phyloP scores from a whole-genome alignment of 1,140 invertebrate species.

The Ptiloglossa arizonensis region DNA sequence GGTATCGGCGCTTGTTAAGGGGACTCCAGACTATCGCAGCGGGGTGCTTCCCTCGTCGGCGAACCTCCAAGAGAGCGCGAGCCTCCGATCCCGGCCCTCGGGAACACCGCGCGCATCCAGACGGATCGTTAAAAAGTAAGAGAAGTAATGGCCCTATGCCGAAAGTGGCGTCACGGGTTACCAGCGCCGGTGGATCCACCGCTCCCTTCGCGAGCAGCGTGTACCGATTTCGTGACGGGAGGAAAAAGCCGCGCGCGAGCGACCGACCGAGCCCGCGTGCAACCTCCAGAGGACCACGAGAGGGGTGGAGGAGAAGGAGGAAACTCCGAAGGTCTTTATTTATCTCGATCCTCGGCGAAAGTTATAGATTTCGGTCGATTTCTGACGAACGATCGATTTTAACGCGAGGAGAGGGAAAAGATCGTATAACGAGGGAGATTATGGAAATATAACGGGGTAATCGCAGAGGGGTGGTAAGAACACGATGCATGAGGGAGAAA shows the following conservation, averaged over 20 bases:
- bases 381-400: no score
- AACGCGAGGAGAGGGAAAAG: no score
- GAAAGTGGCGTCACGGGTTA: slow-evolving; percentile 60
- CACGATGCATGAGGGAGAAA: no score
- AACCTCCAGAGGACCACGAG: no score
- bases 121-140: slow-evolving; percentile 72
- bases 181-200: slow-evolving; percentile 34
- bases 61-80: slow-evolving; percentile 60
- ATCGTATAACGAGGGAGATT: no score
- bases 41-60: slow-evolving; percentile 66
- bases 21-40: slow-evolving; percentile 69
- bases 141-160: slow-evolving; percentile 64
- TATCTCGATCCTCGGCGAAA: slow-evolving; percentile 24
- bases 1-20: slow-evolving; percentile 72
- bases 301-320: no score
- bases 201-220: neutral
- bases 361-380: no score
- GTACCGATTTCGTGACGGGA: slow-evolving; percentile 19
- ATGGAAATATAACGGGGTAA: no score
- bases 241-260: neutral
- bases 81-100: slow-evolving; percentile 36
- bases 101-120: slow-evolving; percentile 65
- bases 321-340: slow-evolving; percentile 11
- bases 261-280: no score
- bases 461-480: no score